Evolutionary conservation across 2,888 invertebrate genomes (phyloP).

Genomic region (Idaea straminata): DNA sequence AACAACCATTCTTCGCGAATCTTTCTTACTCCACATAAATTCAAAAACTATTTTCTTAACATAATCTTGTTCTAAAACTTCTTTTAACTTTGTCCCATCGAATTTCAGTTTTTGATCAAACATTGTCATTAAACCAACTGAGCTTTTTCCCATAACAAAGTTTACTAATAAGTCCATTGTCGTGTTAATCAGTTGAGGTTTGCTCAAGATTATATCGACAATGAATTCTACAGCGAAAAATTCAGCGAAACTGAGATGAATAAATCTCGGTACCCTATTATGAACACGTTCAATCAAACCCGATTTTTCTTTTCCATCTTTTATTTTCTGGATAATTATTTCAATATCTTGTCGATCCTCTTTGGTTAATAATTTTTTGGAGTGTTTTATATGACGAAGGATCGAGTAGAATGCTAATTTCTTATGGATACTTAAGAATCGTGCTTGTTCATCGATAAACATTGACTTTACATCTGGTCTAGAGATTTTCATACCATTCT

Average conservation of each 20-base stretch:
- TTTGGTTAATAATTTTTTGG: neutral
- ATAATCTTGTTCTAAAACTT: neutral
- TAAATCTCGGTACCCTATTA: neutral
- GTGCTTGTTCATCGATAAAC: neutral
- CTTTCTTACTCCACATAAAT: neutral
- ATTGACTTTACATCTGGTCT: neutral
- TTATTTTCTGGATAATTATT: neutral
- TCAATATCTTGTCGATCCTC: neutral
- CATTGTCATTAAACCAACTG: slow-evolving; percentile 1
- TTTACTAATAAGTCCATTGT: neutral
- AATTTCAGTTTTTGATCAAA: slow-evolving; percentile 18
- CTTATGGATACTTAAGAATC: neutral
- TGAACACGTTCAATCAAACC: neutral
- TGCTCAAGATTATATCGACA: neutral
- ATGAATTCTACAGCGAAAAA: neutral
- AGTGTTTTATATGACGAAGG: neutral
- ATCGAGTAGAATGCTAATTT: neutral
- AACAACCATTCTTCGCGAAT: neutral
- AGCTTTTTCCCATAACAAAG: neutral
- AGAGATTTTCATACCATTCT: neutral
- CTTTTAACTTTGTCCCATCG: neutral
- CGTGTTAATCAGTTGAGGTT: neutral
- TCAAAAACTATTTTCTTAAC: neutral
- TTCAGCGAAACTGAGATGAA: neutral
- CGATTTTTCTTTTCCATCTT: neutral